Evolutionary conservation across 1,140 invertebrate species (phyloP).

Genomic region (Cataglyphis hispanica): DNA sequence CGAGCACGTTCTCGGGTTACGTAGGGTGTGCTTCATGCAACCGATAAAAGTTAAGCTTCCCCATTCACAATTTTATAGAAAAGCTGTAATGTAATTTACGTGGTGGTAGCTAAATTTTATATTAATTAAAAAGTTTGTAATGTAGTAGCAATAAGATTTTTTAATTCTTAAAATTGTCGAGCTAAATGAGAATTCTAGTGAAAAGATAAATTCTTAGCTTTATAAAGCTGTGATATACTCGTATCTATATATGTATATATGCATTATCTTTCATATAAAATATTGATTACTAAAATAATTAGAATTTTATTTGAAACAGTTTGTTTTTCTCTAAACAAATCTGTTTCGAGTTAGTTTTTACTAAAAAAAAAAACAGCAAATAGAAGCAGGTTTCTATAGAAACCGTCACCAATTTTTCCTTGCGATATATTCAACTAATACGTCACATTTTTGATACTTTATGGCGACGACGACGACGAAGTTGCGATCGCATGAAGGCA

Average conservation of each 20-base stretch:
- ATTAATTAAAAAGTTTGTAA: constrained; percentile 1
- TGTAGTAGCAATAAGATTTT: background rate
- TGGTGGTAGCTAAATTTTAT: background rate
- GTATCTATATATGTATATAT: background rate
- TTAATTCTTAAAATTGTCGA: background rate
- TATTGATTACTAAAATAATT: background rate
- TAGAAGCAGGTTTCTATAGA: constrained; percentile 6
- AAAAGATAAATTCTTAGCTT: background rate
- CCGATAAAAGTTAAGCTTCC: constrained; percentile 16
- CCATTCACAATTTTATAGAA: background rate
- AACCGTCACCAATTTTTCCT: constrained; percentile 8
- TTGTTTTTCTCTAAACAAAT: constrained; percentile 11
- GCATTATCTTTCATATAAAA: background rate
- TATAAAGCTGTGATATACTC: background rate
- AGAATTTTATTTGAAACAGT: background rate
- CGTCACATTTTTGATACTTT: constrained; percentile 38
- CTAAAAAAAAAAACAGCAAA: background rate
- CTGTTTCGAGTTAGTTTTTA: constrained; percentile 8
- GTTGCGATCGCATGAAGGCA: constrained; percentile 21
- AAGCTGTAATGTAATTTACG: background rate
- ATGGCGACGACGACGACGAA: constrained; percentile 16
- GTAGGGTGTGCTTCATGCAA: background rate
- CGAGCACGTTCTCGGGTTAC: constrained; percentile 40
- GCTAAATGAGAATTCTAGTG: background rate
- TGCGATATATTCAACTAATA: background rate